phyloP scores from a whole-genome alignment of 92 coral and sea anemone species.

The Pocillopora meandrina region DNA sequence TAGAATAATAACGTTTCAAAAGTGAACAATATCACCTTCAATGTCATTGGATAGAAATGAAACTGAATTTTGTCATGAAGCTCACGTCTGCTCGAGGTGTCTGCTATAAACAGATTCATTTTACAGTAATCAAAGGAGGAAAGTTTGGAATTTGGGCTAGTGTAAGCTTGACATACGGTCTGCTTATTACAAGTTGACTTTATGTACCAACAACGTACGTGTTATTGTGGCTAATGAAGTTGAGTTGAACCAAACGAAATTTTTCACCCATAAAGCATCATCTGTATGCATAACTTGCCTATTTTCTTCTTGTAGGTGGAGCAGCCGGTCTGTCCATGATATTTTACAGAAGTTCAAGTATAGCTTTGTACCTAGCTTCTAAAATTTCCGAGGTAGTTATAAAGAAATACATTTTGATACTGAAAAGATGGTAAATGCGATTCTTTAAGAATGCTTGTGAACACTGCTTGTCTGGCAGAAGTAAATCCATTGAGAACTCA shows the following conservation, averaged over 20 bases:
- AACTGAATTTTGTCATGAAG: too few relatives aligned
- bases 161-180: not conserved
- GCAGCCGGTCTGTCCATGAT: constrained; percentile 89
- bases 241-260: too few relatives aligned
- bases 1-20: too few relatives aligned
- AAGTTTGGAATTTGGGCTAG: not conserved
- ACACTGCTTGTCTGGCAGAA: too few relatives aligned
- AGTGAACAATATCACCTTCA: too few relatives aligned
- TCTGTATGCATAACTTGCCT: not conserved
- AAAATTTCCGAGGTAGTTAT: constrained; percentile 86
- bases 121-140: not conserved
- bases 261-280: not conserved
- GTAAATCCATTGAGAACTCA: too few relatives aligned
- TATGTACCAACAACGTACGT: not conserved
- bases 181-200: not conserved
- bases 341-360: constrained; percentile 85
- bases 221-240: too few relatives aligned
- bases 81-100: too few relatives aligned
- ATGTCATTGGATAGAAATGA: too few relatives aligned
- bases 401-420: not conserved
- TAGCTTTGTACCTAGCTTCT: constrained; percentile 82
- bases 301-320: constrained; percentile 57
- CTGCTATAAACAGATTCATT: too few relatives aligned
- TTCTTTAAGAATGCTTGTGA: too few relatives aligned
- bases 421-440: too few relatives aligned